These are phyloP conservation scores for Sympetrum striolatum DNA, from an alignment of 2,888 invertebrate species.

Conservation along the genomic window DNA sequence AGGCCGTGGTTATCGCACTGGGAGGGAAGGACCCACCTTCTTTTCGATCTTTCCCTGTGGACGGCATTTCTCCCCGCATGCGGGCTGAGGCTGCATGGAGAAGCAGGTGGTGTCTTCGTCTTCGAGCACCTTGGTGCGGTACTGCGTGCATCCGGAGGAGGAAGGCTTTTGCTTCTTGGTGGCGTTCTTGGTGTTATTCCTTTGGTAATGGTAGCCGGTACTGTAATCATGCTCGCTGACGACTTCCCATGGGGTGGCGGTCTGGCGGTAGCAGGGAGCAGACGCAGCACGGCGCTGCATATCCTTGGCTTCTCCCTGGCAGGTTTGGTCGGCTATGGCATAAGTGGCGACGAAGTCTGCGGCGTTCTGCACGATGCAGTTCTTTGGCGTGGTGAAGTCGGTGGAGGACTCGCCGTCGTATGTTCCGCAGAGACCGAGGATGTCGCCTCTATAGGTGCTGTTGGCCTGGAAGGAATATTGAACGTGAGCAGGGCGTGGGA, in stretches of 20 bases:
- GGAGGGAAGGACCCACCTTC: constrained; percentile 60
- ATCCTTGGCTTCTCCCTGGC: constrained; percentile 60
- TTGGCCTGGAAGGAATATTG: constrained; percentile 51
- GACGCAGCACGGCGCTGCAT: constrained; percentile 59
- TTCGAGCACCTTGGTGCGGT: constrained; percentile 57
- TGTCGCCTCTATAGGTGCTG: constrained; percentile 63
- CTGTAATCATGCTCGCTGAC: constrained; percentile 57
- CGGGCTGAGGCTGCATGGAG: constrained; percentile 63
- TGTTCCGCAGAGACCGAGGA: constrained; percentile 72
- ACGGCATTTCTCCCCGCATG: constrained; percentile 64
- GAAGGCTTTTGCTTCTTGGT: constrained; percentile 47
- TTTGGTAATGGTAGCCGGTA: constrained; percentile 47
- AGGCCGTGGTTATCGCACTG: too few relatives aligned
- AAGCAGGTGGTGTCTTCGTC: constrained; percentile 68
- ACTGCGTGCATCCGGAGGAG: constrained; percentile 49
- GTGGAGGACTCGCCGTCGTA: constrained; percentile 67
- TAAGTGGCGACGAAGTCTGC: constrained; percentile 66
- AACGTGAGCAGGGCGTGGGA: background rate
- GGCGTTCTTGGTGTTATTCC: constrained; percentile 56
- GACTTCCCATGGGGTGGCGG: constrained; percentile 57
- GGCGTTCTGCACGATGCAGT: constrained; percentile 63
- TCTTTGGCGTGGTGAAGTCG: constrained; percentile 68
- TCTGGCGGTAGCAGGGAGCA: constrained; percentile 57
- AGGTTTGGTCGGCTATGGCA: constrained; percentile 61
- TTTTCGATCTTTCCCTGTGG: constrained; percentile 60